phyloP scores from a whole-genome alignment of 2,888 invertebrate species.

The Rhogogaster chlorosoma region DNA sequence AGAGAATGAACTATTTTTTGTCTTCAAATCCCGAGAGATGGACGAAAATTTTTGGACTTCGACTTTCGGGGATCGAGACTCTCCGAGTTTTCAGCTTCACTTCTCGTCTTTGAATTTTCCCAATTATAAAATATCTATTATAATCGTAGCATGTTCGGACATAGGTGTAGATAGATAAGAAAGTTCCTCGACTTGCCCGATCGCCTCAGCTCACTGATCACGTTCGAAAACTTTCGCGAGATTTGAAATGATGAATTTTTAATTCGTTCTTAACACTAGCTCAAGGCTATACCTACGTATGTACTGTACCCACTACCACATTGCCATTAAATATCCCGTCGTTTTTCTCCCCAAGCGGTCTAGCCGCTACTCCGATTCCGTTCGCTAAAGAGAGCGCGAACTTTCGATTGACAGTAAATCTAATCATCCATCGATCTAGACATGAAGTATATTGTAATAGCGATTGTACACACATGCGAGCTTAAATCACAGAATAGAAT shows the following conservation, averaged over 20 bases:
- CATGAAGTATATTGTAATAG: background rate
- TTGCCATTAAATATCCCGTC: background rate
- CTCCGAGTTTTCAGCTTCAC: no score
- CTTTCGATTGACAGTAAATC: slow-evolving; percentile 31
- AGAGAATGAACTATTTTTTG: no score
- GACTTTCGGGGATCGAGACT: no score
- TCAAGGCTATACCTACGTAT: slow-evolving; percentile 18
- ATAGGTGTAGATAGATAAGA: background rate
- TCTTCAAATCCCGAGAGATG: no score
- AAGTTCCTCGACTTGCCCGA: background rate
- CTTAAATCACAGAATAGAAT: background rate
- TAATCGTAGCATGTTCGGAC: background rate
- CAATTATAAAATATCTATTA: no score
- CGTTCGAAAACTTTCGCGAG: slow-evolving; percentile 44
- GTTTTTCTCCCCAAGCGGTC: background rate
- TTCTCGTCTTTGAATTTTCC: no score
- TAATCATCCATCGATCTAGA: background rate
- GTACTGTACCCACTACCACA: background rate
- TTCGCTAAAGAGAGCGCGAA: slow-evolving; percentile 26
- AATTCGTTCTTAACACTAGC: slow-evolving; percentile 14
- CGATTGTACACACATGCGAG: background rate
- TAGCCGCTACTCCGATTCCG: background rate
- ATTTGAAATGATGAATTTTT: slow-evolving; percentile 31
- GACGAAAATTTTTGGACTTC: no score
- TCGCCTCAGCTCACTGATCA: slow-evolving; percentile 26